Evolutionary conservation across 2,888 invertebrate genomes (phyloP), one percentile per base, ranked within the genome.

Genomic region (Stegophylla sp.): DNA sequence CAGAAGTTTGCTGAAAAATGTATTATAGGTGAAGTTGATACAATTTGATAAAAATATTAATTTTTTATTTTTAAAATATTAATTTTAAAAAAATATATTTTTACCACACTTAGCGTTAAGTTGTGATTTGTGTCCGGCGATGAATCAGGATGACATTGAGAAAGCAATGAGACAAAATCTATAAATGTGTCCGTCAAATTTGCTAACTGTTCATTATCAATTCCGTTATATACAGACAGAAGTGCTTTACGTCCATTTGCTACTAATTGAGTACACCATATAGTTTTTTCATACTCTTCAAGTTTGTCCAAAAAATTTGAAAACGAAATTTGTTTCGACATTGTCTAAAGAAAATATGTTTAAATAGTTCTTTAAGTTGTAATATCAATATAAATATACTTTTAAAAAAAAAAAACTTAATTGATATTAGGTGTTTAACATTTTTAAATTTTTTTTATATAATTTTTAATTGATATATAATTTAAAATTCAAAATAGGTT

Each of bases 161-260:
- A 1, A 74, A 74, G 63, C 63, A 63, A 63, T 63, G 74, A 74
- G 17, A 74, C 9, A 74, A 74, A 74, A 28, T 2, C 12, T 7
- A 48, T 48, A 51, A 74, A 74, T 34, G 51, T 51, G 3, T 74
- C 63, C 13, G 28, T 51, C 15, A 74, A 74, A 51, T 51, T 74
- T 34, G 12, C 51, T 74, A 74, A 7, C 5, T 51, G 34, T 15
- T 74, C 48, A n/a, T 64, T 51, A 63, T 63, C 23, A 64, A 34
- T 41, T 34, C 1, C 34, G 9, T 74, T 63, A 51, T 5, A 63
- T n/a, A 74, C 1, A 23, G 48, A 34, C 20, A 20, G 74, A 17
- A 74, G 15, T 51, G 45, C 34, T 45, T 63, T 34, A 5, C 74
- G 48, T 51, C 74, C 74, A 74, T 34, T 74, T 34, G 45, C 20